phyloP scores from a whole-genome alignment of 64 coral and sea anemone species.

The Dendrophyllia cribrosa region DNA sequence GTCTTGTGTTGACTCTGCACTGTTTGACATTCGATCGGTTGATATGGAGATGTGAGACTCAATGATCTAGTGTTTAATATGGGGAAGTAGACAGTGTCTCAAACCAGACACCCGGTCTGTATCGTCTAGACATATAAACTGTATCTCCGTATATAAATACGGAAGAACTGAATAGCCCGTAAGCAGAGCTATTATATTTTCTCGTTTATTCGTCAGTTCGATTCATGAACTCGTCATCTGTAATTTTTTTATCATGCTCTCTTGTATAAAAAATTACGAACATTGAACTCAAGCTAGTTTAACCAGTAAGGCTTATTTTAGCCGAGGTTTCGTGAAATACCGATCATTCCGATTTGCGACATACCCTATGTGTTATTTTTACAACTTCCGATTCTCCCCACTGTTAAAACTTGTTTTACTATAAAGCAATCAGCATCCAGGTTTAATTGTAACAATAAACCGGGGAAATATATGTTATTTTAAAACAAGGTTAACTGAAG shows the following conservation, averaged over 20 bases:
- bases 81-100: too few relatives aligned
- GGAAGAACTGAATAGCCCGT: background rate
- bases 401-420: background rate
- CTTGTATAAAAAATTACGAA: background rate
- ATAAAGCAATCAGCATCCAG: background rate
- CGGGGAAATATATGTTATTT: background rate
- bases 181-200: too few relatives aligned
- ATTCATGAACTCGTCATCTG: background rate
- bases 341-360: background rate
- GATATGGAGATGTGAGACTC: too few relatives aligned
- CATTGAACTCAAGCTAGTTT: background rate
- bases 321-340: constrained; percentile 13
- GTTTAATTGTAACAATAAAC: background rate
- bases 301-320: background rate
- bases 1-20: too few relatives aligned
- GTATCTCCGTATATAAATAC: background rate
- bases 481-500: background rate
- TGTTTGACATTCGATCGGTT: too few relatives aligned
- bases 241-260: background rate
- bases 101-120: too few relatives aligned
- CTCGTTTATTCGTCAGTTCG: too few relatives aligned
- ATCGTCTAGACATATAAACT: too few relatives aligned
- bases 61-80: too few relatives aligned
- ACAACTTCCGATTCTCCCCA: background rate
- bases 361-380: background rate